Evolutionary conservation across 2,888 invertebrate genomes (phyloP), one percentile per base, ranked within the genome.

Genomic region (Lagria hirta): DNA sequence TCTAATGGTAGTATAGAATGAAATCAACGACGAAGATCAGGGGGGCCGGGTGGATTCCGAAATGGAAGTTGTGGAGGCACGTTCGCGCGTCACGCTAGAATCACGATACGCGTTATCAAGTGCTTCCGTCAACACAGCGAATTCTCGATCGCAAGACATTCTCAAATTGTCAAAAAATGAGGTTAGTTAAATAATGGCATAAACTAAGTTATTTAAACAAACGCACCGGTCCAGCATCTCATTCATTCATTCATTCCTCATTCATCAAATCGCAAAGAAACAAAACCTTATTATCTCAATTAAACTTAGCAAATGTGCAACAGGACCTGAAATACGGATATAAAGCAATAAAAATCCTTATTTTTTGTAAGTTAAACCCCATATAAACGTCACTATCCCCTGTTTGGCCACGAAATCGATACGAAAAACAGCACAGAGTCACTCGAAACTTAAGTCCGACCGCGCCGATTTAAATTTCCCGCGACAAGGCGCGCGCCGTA

Each of bases 61-160:
- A 20, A 28, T 26, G 18, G 33, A 21, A 27, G 27, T 13, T 29
- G 34, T 36, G 26, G 42, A 22, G 42, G 26, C 26, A 50, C 54
- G 47, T 40, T 32, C 51, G 51, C 54, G 50, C 42, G 42, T 35
- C 40, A 40, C 57, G 57, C 61, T 63, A 61, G 58, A 64, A 63
- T 52, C 62, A 61, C 64, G 65, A 63, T 52, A 59, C 64, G 62
- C 59, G 58, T 50, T 50, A 61, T 52, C 54, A 61, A 49, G 52
- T 48, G 38, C 23, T 38, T 29, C 43, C 29, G 55, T 49, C 53
- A 51, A 51, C 49, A 57, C 55, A 51, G 51, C 50, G 38, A 34
- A 22, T 30, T 27, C 34, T 41, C 49, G 47, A 37, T 48, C 49
- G 44, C 32, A 40, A 17, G 37, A 33, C 46, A 45, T 36, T 12